Conservation (phyloP, 2,888 invertebrate species). For the Pachycephus smyrnensis region DNA sequence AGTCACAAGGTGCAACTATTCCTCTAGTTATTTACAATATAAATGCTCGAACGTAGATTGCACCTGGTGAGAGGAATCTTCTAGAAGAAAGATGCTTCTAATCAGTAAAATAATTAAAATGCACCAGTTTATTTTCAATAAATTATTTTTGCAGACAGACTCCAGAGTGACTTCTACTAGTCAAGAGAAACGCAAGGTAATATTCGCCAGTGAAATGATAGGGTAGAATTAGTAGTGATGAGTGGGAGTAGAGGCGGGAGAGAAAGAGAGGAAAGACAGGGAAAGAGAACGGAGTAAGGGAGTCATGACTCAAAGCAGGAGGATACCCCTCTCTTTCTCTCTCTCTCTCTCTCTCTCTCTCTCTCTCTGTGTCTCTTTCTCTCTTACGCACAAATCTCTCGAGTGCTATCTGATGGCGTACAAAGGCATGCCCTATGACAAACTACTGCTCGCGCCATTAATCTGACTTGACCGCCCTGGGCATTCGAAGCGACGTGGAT, state of each 20-base stretch:
- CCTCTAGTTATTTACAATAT: not conserved
- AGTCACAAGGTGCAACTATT: not conserved
- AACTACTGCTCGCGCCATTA: conserved; percentile 34
- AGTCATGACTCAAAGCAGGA: not conserved
- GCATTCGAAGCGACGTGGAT: conserved; percentile 38
- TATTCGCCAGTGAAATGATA: not conserved
- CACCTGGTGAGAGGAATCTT: not conserved
- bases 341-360: not conserved
- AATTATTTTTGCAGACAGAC: not conserved
- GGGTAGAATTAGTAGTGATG: not conserved
- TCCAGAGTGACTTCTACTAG: not conserved
- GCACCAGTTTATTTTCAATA: not conserved
- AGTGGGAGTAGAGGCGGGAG: not conserved
- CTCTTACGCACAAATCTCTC: not conserved
- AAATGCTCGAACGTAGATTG: not conserved
- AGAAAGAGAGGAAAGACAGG: not conserved
- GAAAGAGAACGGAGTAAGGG: not conserved
- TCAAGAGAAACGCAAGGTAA: not conserved
- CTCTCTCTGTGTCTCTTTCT: not conserved
- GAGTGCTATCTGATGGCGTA: not conserved
- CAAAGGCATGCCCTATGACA: not conserved
- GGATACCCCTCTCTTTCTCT: not conserved
- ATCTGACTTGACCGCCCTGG: conserved; percentile 45
- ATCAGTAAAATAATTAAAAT: not conserved
- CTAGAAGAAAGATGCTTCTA: not conserved